Percentiles rank a stretch among this genome's conserved stretches.
phyloP scores from a whole-genome alignment of 2,113 vertebrate genomes.

The Spheniscus mendiculus region DNA sequence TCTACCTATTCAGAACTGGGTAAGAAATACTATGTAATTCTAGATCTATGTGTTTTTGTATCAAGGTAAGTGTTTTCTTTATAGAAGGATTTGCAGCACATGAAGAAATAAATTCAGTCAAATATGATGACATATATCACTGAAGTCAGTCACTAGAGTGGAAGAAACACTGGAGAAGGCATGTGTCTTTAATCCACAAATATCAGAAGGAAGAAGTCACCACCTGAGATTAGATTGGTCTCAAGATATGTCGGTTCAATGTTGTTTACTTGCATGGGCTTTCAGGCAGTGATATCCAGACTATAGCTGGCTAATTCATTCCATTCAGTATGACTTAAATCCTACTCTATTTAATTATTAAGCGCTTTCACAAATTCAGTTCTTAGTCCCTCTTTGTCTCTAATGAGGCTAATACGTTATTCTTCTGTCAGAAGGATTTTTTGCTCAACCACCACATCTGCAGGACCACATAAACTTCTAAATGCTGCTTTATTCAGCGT shows the following conservation, averaged over 20 bases:
- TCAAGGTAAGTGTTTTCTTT: not conserved
- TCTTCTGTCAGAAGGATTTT: not conserved
- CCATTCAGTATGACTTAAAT: not conserved
- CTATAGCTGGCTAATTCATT: not conserved
- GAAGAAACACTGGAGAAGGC: not conserved
- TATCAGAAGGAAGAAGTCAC: not conserved
- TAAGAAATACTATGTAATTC: not conserved
- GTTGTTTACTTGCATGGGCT: not conserved
- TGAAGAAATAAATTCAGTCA: not conserved
- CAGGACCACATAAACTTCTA: not conserved
- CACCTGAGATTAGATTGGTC: not conserved
- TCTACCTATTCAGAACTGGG: not conserved
- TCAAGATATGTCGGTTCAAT: not conserved
- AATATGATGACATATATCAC: not conserved
- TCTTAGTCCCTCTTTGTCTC: not conserved
- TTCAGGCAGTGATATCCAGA: not conserved
- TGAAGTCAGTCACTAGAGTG: not conserved
- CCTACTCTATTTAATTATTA: not conserved
- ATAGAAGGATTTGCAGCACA: not conserved
- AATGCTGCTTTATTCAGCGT: not conserved
- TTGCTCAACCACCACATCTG: not conserved
- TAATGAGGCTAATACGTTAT: accelerated
- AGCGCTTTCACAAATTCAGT: not conserved
- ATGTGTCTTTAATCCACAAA: not conserved
- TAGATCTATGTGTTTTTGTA: not conserved